phyloP scores from a whole-genome alignment of 2,113 vertebrate species.

The Ardeotis arabs region DNA sequence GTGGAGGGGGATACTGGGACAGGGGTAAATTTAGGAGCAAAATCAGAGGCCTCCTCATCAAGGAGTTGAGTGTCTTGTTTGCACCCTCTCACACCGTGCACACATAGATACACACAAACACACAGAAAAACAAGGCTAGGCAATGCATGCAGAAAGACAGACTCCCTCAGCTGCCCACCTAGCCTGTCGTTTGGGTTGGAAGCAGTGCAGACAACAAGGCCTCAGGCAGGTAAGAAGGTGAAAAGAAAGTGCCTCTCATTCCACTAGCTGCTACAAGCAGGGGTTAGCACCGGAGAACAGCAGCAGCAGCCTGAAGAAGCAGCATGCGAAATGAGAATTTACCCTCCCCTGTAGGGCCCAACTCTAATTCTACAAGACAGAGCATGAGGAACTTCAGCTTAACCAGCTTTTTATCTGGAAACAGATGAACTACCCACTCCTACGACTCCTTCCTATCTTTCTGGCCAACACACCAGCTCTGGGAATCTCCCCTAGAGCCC shows the following conservation, averaged over 20 bases:
- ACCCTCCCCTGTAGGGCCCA: not conserved
- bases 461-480: not conserved
- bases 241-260: slow-evolving; percentile 31
- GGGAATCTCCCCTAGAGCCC: not conserved
- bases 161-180: not conserved
- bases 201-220: slow-evolving; percentile 22
- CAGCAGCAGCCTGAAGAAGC: slow-evolving; percentile 11
- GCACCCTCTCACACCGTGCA: slow-evolving; percentile 1
- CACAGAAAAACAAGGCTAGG: slow-evolving; percentile 26
- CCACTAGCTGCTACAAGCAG: slow-evolving; percentile 20
- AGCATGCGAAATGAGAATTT: slow-evolving; percentile 23
- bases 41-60: not conserved
- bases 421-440: not conserved
- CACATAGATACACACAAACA: not conserved
- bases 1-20: not conserved
- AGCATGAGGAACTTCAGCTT: slow-evolving; percentile 9
- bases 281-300: slow-evolving; percentile 41
- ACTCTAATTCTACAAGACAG: not conserved
- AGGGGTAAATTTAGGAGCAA: slow-evolving; percentile 6
- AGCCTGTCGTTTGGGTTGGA: not conserved
- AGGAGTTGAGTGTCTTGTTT: not conserved
- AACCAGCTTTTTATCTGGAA: not conserved
- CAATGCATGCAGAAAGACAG: slow-evolving; percentile 19
- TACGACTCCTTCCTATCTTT: not conserved
- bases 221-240: slow-evolving; percentile 27